Conservation (phyloP, 2,113 vertebrate species). For the Cephalophus harveyi region DNA sequence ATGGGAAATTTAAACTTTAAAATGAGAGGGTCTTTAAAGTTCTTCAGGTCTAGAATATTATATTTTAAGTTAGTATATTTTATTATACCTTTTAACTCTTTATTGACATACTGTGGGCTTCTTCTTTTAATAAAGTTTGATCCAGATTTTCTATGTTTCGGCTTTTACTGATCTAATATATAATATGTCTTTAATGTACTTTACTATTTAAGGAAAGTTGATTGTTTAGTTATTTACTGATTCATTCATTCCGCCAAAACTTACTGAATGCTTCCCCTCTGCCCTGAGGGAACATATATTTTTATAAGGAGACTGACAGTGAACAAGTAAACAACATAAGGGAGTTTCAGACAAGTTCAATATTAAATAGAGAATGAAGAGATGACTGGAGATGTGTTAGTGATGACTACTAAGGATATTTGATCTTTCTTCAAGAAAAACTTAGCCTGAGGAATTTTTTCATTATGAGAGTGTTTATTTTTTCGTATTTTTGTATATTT, state of each 20-base stretch:
- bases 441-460: neutral
- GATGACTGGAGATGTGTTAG: neutral
- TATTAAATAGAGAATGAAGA: constrained; percentile 10
- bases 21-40: neutral
- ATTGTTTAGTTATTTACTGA: neutral
- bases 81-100: neutral
- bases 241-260: neutral
- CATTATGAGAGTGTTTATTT: neutral
- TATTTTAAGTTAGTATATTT: neutral
- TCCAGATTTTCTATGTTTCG: neutral
- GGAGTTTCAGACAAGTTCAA: neutral
- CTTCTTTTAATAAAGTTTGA: neutral
- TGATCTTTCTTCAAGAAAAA: neutral
- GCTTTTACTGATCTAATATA: neutral
- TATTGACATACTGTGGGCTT: neutral
- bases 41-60: neutral
- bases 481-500: neutral
- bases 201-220: neutral
- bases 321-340: neutral
- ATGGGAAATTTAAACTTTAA: constrained; percentile 17
- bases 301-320: neutral
- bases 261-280: neutral
- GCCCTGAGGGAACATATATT: neutral
- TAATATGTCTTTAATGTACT: neutral
- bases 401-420: neutral